phyloP scores from a whole-genome alignment of 2,888 invertebrate genomes.

The Tetranychus piercei region DNA sequence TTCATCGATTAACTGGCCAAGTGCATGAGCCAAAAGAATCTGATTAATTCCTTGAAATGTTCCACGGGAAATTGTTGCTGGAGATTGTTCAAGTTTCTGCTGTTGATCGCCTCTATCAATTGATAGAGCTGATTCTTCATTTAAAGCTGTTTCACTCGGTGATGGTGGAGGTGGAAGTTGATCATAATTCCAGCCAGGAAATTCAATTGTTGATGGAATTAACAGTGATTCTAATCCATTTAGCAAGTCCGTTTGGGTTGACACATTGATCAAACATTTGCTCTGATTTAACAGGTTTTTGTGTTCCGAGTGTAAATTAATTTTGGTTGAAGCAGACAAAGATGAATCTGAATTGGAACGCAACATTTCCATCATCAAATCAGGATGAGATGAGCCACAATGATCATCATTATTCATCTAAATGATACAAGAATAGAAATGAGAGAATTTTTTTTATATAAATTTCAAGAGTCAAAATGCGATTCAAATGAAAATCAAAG shows the following conservation, averaged over 20 bases:
- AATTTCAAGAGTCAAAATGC: too few relatives aligned
- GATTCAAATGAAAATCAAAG: too few relatives aligned
- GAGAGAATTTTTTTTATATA: too few relatives aligned
- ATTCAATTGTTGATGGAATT: background rate
- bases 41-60: background rate
- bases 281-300: too few relatives aligned
- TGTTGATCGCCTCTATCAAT: background rate
- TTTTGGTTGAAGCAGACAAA: background rate
- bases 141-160: background rate
- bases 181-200: background rate
- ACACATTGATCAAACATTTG: background rate
- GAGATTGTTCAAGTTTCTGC: background rate
- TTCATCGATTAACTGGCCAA: background rate
- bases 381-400: background rate
- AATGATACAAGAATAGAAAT: background rate
- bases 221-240: background rate
- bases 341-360: background rate
- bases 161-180: background rate
- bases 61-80: background rate
- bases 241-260: background rate
- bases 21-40: background rate
- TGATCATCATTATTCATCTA: background rate
- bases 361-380: background rate
- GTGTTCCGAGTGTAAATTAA: too few relatives aligned
- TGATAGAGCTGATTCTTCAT: background rate